These are phyloP conservation scores for Heliothis peltigera DNA, from an alignment of 2,888 invertebrate species.

Conservation along the genomic window DNA sequence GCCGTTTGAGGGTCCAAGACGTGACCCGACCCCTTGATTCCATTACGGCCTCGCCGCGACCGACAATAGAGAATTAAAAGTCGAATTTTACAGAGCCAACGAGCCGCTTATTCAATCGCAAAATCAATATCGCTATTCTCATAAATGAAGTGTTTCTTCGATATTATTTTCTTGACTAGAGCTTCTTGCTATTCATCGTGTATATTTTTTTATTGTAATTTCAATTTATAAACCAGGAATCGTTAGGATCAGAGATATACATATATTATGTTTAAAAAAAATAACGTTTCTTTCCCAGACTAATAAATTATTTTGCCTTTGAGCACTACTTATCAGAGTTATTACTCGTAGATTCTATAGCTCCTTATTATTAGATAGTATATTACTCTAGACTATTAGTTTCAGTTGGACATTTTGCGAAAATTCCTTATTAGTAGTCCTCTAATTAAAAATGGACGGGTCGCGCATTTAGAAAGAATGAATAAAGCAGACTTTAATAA, in stretches of 20 bases:
- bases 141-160: slow-evolving; percentile 65
- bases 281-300: not conserved
- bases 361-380: no score
- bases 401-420: no score
- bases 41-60: slow-evolving; percentile 73
- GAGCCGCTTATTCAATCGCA: slow-evolving; percentile 80
- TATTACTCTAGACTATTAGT: no score
- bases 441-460: not conserved
- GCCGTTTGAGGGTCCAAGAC: slow-evolving; percentile 84
- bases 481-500: not conserved
- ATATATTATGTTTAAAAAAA: not conserved
- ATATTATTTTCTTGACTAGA: slow-evolving; percentile 53
- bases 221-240: not conserved
- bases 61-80: slow-evolving; percentile 84
- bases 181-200: slow-evolving; percentile 18
- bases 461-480: not conserved
- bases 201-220: slow-evolving; percentile 5
- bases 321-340: not conserved
- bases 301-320: not conserved
- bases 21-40: slow-evolving; percentile 85
- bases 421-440: not conserved
- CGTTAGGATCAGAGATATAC: no score
- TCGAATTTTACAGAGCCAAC: slow-evolving; percentile 79
- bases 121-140: slow-evolving; percentile 76
- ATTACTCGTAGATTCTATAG: not conserved